phyloP scores from a whole-genome alignment of 2,113 vertebrate species.

The Phyllostomus hastatus region DNA sequence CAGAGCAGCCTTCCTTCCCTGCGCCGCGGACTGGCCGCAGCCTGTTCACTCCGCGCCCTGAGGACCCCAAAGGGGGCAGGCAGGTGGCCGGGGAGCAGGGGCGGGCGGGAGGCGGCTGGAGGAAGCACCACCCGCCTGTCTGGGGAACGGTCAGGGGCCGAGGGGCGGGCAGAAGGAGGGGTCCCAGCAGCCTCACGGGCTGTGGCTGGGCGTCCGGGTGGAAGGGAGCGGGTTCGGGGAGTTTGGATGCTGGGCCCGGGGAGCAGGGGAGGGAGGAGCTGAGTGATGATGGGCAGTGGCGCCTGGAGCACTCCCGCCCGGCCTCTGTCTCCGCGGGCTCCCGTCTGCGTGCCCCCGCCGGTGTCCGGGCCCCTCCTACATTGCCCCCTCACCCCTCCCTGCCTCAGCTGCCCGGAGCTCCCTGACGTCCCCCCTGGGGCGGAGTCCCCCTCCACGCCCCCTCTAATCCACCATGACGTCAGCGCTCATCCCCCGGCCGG shows the following conservation, averaged over 20 bases:
- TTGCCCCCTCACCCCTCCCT: neutral
- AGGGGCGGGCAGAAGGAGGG: no score
- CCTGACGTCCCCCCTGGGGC: neutral
- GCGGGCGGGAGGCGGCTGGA: no score
- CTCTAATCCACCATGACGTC: no score
- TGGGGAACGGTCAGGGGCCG: no score
- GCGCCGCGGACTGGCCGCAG: no score
- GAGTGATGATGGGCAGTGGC: neutral
- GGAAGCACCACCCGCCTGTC: no score
- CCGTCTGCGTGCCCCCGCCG: neutral
- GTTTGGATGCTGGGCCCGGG: neutral
- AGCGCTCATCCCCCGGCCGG: neutral
- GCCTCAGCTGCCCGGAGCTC: neutral
- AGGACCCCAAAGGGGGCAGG: no score
- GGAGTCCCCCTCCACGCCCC: rapidly evolving
- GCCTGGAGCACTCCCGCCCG: rapidly evolving
- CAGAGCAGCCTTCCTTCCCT: no score
- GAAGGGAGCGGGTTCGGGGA: neutral
- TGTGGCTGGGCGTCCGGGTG: neutral
- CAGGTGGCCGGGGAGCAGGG: no score
- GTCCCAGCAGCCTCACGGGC: no score
- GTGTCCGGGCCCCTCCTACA: neutral
- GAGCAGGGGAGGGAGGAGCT: neutral
- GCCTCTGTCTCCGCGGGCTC: neutral
- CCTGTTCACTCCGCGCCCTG: no score